Conservation (phyloP, 23 tunicate species). For the Ascidia mentula region DNA sequence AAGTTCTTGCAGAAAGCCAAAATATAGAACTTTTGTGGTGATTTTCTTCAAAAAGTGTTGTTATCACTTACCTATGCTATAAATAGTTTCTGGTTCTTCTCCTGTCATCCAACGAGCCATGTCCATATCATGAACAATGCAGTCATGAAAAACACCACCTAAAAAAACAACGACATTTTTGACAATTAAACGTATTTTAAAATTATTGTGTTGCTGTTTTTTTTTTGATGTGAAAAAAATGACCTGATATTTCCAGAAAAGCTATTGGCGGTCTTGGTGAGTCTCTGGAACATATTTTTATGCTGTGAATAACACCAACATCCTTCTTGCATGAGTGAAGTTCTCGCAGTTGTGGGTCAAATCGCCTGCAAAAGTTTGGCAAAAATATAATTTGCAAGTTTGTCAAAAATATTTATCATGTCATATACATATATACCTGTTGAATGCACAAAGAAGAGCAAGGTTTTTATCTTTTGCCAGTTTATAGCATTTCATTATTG, state of each 20-base stretch:
- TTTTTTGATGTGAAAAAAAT: background rate
- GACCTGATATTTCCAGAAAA: slow-evolving; percentile 84
- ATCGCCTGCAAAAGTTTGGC: slow-evolving; percentile 59
- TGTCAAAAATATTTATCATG: background rate
- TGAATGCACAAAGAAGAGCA: slow-evolving; percentile 87
- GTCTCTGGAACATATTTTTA: slow-evolving; percentile 92
- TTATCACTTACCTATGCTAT: slow-evolving; percentile 38
- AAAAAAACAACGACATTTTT: background rate
- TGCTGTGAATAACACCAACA: slow-evolving; percentile 70
- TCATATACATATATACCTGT: slow-evolving; percentile 40
- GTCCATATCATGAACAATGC: slow-evolving; percentile 95
- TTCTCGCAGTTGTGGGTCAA: slow-evolving; percentile 83
- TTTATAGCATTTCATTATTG: slow-evolving; percentile 52
- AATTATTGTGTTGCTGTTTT: too few relatives aligned
- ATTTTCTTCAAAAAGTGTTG: background rate
- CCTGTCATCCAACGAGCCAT: slow-evolving; percentile 59
- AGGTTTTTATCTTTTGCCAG: slow-evolving; percentile 52
- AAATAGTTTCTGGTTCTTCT: slow-evolving; percentile 83
- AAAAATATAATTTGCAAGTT: background rate
- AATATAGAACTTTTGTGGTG: too few relatives aligned
- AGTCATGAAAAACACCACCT: slow-evolving; percentile 98
- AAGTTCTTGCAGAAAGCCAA: too few relatives aligned
- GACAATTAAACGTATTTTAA: background rate
- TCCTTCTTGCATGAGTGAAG: slow-evolving; percentile 21
- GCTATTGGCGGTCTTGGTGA: slow-evolving; percentile 81